These are phyloP conservation scores for Archocentrus centrarchus DNA, from an alignment of 2,113 vertebrate species.

Conservation along the genomic window DNA sequence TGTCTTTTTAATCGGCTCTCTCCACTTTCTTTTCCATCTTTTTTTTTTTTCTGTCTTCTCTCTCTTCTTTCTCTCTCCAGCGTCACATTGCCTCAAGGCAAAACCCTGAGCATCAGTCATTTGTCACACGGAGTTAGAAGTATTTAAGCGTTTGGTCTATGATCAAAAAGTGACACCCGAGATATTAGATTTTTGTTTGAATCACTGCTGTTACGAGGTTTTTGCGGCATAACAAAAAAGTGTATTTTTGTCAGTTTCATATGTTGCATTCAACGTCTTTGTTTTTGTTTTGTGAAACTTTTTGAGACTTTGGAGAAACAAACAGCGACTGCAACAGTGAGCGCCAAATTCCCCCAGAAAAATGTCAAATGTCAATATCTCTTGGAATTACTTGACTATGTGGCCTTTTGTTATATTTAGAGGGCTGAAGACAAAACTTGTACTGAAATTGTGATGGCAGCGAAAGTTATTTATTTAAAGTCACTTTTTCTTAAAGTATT, in stretches of 20 bases:
- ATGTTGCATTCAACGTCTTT: not conserved
- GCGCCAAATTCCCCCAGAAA: no score
- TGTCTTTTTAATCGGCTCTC: not conserved
- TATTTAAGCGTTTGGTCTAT: not conserved
- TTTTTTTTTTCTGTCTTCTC: not conserved
- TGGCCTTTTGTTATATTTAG: not conserved
- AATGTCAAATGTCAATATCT: not conserved
- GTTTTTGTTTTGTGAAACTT: not conserved
- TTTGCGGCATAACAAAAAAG: not conserved
- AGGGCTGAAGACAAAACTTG: not conserved
- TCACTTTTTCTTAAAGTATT: not conserved
- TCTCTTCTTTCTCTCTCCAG: not conserved
- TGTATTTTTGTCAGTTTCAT: not conserved
- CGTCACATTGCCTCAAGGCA: not conserved
- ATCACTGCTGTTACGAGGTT: rapidly evolving
- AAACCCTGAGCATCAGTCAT: not conserved
- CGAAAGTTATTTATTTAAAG: not conserved
- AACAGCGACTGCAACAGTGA: rapidly evolving
- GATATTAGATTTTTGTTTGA: not conserved
- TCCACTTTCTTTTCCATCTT: not conserved
- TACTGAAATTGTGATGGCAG: not conserved
- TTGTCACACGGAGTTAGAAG: not conserved
- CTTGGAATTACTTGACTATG: not conserved
- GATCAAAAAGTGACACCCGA: not conserved
- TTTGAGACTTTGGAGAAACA: rapidly evolving